Base-by-base conservation (phyloP, 1,140 invertebrate genomes). In the Drosophila watanabei region DNA sequence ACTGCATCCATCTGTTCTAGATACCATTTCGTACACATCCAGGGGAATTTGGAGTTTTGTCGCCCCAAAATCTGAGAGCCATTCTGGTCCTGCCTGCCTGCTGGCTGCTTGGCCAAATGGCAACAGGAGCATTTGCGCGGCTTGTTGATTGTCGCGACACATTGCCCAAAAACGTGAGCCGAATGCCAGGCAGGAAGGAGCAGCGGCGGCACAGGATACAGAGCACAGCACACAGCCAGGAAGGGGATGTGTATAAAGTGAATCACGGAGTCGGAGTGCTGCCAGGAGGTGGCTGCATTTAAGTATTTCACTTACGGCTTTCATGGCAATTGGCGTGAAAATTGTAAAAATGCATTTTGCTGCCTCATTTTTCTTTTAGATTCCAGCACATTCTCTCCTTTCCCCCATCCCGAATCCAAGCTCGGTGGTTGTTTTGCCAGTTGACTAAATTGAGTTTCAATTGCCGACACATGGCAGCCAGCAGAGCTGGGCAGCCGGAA, bases 361-460 rank as follows among this genome's bases (percentile, higher is more conserved):
- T 57, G 77, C 33, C 77, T 65, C 69, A 80, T 59, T 75, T 72
- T 64, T 79, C 51, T 45, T 60, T 57, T 65, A 41, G 45, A 41
- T 56, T 56, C 59, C 46, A 54, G 33, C 58, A 46, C n/a, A n/a
- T n/a, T n/a, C 46, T 49, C 16, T 7, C 58, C 43, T 30, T 6
- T 9, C 41, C 35, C 16, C 11, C 32, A 51, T 58, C 24, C 24
- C 57, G 30, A 32, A 32, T 20, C 73, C 20, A 16, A 49, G 24
- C 60, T 28, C 35, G 61, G 77, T 41, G 61, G 77, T 41, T 82
- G 64, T 65, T 72, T 59, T 70, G 70, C 77, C 81, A 79, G 85
- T 88, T 84, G 81, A 89, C 81, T 89, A 89, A 90, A 89, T 89
- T 89, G 86, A 90, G 86, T 90, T 90, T 86, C 86, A 89, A 89